Evolutionary conservation across 2,797 vertebrate genomes (phyloP), one percentile per base, ranked within the genome.

Genomic region (Synanceia verrucosa): DNA sequence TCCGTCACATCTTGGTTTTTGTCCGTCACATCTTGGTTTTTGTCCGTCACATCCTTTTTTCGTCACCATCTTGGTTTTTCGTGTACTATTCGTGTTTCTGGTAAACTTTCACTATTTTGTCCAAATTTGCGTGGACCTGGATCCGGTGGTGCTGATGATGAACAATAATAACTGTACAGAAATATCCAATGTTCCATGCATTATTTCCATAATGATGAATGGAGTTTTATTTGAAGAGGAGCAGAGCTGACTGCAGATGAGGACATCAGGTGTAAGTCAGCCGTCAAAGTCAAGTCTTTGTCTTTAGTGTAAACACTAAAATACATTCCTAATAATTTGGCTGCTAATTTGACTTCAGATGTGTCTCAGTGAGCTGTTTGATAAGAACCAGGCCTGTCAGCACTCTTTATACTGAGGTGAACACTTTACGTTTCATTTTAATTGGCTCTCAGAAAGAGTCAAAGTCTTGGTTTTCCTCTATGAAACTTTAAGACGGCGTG

Each of bases 361-460:
- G 18, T 16, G 33, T 64, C 55, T 67, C 29, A 2, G 6, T 5
- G 34, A 57, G 10, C 7, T 1, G 23, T 28, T 70, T 60, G 33
- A 67, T 31, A 36, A 47, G 43, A 36, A 57, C 36, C 41, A n/a
- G 10, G 8, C 5, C 6, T 13, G 47, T 39, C 61, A 63, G 52
- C 31, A 3, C n/a, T 53, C 6, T 8, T 46, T 2, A 4, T 1
- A 0, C 19, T 3, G 23, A 55, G 48, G 3, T 12, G 0, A 65
- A 28, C 0, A 43, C 12, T 34, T 23, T 28, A 14, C 46, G 50
- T 51, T 55, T 65, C 9, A 51, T 51, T 60, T 47, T 53, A 74
- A 81, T 59, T 75, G 71, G 34, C 67, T 71, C n/a, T 65, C 13
- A 11, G 23, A 59, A 48, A 31, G 16, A 9, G 11, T 65, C 9